These are phyloP conservation scores for Eidolon dupreanum DNA, from an alignment of 2,797 vertebrate genomes.

Conservation along the genomic window DNA sequence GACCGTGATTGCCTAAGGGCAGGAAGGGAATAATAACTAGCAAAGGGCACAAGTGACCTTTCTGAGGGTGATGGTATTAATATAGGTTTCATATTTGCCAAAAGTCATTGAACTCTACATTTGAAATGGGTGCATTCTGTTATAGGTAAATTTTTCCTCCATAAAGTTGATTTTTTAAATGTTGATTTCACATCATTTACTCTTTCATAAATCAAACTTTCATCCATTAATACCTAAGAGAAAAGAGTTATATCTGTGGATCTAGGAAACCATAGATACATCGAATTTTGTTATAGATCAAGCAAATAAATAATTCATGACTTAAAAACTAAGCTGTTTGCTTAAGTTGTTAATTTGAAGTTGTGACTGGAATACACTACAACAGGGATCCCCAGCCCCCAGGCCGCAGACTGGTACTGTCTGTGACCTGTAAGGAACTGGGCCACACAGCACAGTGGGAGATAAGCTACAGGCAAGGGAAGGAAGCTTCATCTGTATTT, in stretches of 20 bases:
- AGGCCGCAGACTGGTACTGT: no score
- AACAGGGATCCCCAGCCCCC: no score
- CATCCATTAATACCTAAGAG: neutral
- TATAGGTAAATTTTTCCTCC: neutral
- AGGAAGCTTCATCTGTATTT: no score
- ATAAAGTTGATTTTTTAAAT: neutral
- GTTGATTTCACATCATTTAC: neutral
- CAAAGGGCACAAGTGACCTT: neutral
- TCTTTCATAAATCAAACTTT: neutral
- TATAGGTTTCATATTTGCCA: neutral
- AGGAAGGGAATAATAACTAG: accelerated
- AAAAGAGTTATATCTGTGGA: neutral
- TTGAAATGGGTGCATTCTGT: neutral
- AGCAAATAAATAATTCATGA: neutral
- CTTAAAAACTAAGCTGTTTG: neutral
- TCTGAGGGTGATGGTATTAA: neutral
- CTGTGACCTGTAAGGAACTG: no score
- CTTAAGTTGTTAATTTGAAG: neutral
- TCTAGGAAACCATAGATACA: neutral
- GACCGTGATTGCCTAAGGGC: neutral
- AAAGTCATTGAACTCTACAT: neutral
- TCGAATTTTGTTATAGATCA: neutral
- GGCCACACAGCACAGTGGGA: no score
- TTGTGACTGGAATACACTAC: neutral
- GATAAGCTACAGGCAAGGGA: no score